Percentiles rank a stretch among this genome's conserved stretches.
phyloP scores from a whole-genome alignment of 2,888 invertebrate species.

The Chaitophorus viminalis region DNA sequence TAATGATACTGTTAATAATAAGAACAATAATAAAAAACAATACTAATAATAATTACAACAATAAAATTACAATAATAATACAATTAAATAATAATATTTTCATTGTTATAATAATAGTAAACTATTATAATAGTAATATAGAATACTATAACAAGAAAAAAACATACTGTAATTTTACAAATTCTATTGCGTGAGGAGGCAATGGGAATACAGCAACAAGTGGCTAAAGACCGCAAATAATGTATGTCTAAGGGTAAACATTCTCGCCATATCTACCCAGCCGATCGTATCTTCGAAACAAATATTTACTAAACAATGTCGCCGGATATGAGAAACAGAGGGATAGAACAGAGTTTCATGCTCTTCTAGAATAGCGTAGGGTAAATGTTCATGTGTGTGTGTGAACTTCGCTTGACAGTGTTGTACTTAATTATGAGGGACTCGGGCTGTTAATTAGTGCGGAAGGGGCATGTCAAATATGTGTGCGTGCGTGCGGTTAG shows the following conservation, averaged over 20 bases:
- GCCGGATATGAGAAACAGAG: background rate
- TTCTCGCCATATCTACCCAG: background rate
- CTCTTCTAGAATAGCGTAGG: background rate
- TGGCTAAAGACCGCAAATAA: slow-evolving; percentile 15
- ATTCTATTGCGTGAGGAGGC: background rate
- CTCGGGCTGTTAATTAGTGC: slow-evolving; percentile 43
- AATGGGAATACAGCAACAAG: slow-evolving; percentile 35
- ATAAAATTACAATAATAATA: too few species aligned
- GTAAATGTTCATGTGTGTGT: background rate
- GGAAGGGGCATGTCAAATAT: slow-evolving; percentile 50
- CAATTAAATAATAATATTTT: too few species aligned
- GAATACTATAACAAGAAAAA: background rate
- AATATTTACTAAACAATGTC: slow-evolving; percentile 53
- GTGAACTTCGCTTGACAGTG: slow-evolving; percentile 33
- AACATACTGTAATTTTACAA: background rate
- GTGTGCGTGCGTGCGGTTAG: slow-evolving; percentile 24
- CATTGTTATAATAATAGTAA: too few species aligned
- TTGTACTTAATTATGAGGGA: slow-evolving; percentile 32
- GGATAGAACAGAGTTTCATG: background rate
- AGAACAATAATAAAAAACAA: too few species aligned
- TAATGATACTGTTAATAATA: background rate
- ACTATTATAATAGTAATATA: too few species aligned
- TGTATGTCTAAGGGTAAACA: slow-evolving; percentile 34
- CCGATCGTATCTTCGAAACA: slow-evolving; percentile 9
- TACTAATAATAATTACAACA: too few species aligned